Percentiles rank a stretch among this genome's conserved stretches.
These are phyloP conservation scores for Zenarchopterus dispar DNA, from an alignment of 2,797 vertebrate genomes.

Conservation along the genomic window DNA sequence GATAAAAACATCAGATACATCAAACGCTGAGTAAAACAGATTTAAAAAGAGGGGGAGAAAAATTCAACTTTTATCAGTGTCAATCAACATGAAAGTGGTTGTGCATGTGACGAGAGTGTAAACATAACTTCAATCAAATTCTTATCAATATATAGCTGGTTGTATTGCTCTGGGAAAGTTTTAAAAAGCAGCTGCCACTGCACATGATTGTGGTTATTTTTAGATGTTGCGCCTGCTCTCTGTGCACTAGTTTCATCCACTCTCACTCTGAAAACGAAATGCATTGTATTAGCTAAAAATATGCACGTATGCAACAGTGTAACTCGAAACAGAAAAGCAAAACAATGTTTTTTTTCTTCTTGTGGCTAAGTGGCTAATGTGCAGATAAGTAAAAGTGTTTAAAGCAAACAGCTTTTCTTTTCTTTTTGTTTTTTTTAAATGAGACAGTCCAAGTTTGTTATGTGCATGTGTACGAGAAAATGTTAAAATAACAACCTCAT, in stretches of 20 bases:
- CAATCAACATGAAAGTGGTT: background rate
- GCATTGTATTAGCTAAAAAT: background rate
- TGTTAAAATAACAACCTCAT: background rate
- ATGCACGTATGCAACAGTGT: too few species aligned
- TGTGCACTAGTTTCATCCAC: background rate
- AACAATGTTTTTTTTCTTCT: too few species aligned
- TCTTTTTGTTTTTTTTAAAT: too few species aligned
- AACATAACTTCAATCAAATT: background rate
- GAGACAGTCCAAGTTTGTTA: too few species aligned
- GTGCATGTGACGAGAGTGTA: background rate
- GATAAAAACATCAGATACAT: background rate
- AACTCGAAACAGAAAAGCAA: too few species aligned
- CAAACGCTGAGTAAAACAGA: background rate
- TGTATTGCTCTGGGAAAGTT: background rate
- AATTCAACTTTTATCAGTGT: background rate
- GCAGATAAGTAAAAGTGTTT: too few species aligned
- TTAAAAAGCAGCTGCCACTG: constrained; percentile 7
- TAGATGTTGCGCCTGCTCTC: background rate
- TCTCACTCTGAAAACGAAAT: background rate
- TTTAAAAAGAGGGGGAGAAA: background rate
- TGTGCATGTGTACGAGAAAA: background rate
- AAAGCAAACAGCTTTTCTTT: too few species aligned
- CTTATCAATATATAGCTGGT: background rate
- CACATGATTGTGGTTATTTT: constrained; percentile 8
- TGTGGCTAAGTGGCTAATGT: too few species aligned